These are phyloP conservation scores for Fulica atra DNA, from an alignment of 2,113 vertebrate species.

Conservation along the genomic window DNA sequence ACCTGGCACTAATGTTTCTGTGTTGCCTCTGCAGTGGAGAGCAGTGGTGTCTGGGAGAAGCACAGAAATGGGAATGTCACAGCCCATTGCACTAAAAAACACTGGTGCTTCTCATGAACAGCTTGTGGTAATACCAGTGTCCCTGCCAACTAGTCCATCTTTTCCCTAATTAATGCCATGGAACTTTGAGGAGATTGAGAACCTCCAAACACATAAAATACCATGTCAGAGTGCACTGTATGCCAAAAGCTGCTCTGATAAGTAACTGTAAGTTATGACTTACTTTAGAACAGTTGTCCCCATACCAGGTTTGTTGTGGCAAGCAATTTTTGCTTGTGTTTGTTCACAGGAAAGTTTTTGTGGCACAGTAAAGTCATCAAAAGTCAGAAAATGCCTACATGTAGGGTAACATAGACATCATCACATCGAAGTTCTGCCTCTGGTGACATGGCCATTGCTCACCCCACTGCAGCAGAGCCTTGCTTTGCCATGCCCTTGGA, in stretches of 20 bases:
- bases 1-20: neutral
- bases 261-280: neutral
- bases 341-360: neutral
- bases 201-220: neutral
- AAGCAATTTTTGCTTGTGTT: neutral
- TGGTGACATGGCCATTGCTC: accelerated
- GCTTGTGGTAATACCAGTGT: neutral
- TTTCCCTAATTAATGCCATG: neutral
- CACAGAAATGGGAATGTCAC: neutral
- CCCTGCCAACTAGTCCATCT: neutral
- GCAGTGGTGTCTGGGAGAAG: neutral
- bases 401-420: neutral
- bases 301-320: neutral
- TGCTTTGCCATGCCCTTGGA: neutral
- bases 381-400: neutral
- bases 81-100: neutral
- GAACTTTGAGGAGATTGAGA: neutral
- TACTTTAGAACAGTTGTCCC: neutral
- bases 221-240: accelerated
- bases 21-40: accelerated
- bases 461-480: neutral
- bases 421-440: neutral
- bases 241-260: neutral
- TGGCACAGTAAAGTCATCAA: neutral
- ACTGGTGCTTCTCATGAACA: neutral